Evolutionary conservation across 1,140 invertebrate species (phyloP).

Genomic region (Paraescarpia echinospica): DNA sequence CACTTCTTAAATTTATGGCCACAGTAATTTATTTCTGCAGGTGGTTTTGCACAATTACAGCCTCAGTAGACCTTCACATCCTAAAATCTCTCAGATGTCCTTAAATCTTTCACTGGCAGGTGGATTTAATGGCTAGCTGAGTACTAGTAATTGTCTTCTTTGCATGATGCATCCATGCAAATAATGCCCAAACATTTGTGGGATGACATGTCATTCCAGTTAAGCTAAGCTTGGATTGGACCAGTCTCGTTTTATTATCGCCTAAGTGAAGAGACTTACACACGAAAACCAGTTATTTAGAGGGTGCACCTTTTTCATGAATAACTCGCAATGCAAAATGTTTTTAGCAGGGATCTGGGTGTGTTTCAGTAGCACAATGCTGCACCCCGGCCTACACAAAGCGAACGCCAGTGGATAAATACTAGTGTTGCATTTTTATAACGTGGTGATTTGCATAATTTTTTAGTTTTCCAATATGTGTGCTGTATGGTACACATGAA

Average conservation of each 20-base stretch:
- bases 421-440: neutral
- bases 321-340: neutral
- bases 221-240: neutral
- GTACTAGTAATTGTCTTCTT: conserved; percentile 1
- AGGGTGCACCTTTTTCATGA: neutral
- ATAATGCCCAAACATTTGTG: neutral
- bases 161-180: neutral
- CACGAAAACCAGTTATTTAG: neutral
- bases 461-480: neutral
- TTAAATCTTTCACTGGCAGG: neutral
- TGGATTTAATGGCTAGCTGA: neutral
- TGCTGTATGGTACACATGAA: neutral
- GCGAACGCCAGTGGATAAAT: neutral
- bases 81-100: neutral
- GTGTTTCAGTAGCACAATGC: neutral
- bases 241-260: neutral
- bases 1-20: neutral
- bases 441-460: neutral
- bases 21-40: neutral
- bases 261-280: neutral
- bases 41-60: neutral
- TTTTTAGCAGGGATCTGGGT: neutral
- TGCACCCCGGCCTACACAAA: neutral
- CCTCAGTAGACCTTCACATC: neutral
- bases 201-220: neutral